Evolutionary conservation across 2,797 vertebrate species (phyloP), one percentile per base, ranked within the genome.

Genomic region (Mus caroli): DNA sequence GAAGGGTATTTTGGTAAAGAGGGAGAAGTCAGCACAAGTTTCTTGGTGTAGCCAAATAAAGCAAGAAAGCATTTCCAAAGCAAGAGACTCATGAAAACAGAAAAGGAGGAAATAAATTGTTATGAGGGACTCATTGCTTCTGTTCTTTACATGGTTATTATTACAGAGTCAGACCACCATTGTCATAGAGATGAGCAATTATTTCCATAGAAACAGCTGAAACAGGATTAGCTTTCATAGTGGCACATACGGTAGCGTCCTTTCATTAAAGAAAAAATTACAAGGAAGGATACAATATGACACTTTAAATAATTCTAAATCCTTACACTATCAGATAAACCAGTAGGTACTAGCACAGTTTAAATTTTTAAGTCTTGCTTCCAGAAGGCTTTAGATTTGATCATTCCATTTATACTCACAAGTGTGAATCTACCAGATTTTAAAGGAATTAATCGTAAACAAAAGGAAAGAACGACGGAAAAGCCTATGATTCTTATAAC

Each of bases 191-290:
- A 96, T 91, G 71, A 95, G 58, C 56, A 92, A 87, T n/a, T 71
- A 97, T 92, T 79, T 37, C 82, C 88, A 95, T 90, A 96, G 97
- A 96, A 89, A 97, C 92, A 94, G 88, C 77, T 88, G 79, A 96
- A 90, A 83, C 19, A 13, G 34, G 54, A 92, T 89, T 94, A 50
- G 54, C 91, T 97, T 96, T 90, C 69, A 64, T 76, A 91, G 83
- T 95, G 76, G 95, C 62, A 93, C 43, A 93, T 62, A 34, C 0
- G 1, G 73, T 67, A 92, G 86, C 31, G 67, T 83, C n/a, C 7
- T 88, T 89, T 34, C 93, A 87, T 95, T 69, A 19, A 88, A 95
- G 3, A 79, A 50, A 94, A 91, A 95, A 94, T 71, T 17, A 11
- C 20, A 94, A 94, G 75, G 94, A 56, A 43, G 40, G 43, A 67